phyloP scores from a whole-genome alignment of 2,113 vertebrate genomes.

The Elaphurus davidianus region DNA sequence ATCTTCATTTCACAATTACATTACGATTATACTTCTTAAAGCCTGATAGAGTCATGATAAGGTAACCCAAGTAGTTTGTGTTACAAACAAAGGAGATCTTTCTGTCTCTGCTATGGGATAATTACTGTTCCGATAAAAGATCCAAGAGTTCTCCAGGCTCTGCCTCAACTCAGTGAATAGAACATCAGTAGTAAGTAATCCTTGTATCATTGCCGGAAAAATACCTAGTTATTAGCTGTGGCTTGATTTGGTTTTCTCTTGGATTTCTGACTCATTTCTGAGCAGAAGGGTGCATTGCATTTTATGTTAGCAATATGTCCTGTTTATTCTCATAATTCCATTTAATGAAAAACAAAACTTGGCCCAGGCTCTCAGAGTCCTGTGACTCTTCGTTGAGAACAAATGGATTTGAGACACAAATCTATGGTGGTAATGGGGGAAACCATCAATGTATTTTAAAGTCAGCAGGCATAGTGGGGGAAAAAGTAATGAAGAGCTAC shows the following conservation, averaged over 20 bases:
- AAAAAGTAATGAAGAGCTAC: not conserved
- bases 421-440: not conserved
- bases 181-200: not conserved
- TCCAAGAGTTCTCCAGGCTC: constrained; percentile 53
- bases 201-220: constrained; percentile 38
- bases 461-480: not conserved
- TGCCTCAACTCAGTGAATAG: constrained; percentile 6
- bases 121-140: constrained; percentile 51
- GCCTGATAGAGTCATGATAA: constrained; percentile 4
- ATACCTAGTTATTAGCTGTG: constrained; percentile 53
- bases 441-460: constrained; percentile 39
- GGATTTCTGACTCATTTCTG: constrained; percentile 52
- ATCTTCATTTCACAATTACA: constrained; percentile 59
- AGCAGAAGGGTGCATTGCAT: constrained; percentile 29
- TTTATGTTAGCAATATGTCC: constrained; percentile 60
- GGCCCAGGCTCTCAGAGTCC: not conserved
- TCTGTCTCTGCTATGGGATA: not conserved
- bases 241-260: constrained; percentile 47
- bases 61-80: constrained; percentile 51
- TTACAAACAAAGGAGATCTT: constrained; percentile 33
- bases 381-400: constrained; percentile 10
- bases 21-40: constrained; percentile 21
- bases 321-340: constrained; percentile 53
- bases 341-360: constrained; percentile 52
- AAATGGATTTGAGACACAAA: constrained; percentile 36